Evolutionary conservation across 1,140 invertebrate genomes (phyloP).

Genomic region (Zaprionus capensis): DNA sequence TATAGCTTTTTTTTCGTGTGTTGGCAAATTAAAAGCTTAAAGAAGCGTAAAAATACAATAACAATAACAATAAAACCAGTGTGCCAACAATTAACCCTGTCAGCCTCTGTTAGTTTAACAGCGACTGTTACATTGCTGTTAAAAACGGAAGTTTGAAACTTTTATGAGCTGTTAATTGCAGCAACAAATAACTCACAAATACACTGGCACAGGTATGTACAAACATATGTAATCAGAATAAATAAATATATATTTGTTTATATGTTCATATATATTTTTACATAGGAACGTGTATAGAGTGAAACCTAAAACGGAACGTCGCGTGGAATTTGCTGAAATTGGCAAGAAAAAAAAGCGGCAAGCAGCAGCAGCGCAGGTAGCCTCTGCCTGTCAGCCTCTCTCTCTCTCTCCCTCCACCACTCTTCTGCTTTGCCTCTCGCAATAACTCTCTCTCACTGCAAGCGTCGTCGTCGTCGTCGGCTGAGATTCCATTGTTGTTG

Average conservation of each 20-base stretch:
- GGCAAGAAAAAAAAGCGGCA: constrained; percentile 53
- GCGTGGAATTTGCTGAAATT: constrained; percentile 74
- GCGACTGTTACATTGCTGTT: constrained; percentile 46
- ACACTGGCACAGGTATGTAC: too few relatives aligned
- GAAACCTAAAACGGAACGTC: constrained; percentile 60
- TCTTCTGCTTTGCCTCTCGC: neutral
- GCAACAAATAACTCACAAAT: constrained; percentile 19
- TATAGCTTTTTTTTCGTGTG: neutral
- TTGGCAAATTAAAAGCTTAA: constrained; percentile 2
- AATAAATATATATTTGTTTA: constrained; percentile 8
- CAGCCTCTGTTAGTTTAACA: constrained; percentile 12
- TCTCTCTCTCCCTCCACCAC: constrained; percentile 12
- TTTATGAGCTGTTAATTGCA: constrained; percentile 42
- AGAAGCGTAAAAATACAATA: constrained; percentile 6
- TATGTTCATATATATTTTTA: constrained; percentile 27
- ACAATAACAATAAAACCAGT: constrained; percentile 4
- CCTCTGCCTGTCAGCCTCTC: neutral
- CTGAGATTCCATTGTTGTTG: constrained; percentile 34
- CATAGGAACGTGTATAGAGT: constrained; percentile 18
- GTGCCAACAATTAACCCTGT: constrained; percentile 43
- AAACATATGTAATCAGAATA: constrained; percentile 5
- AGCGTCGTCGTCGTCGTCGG: constrained; percentile 34
- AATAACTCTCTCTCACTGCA: constrained; percentile 25
- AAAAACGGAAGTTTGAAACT: constrained; percentile 29
- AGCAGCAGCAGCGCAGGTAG: constrained; percentile 34